Evolutionary conservation across 2,797 vertebrate species (phyloP).

Genomic region (Lagodon rhomboides): DNA sequence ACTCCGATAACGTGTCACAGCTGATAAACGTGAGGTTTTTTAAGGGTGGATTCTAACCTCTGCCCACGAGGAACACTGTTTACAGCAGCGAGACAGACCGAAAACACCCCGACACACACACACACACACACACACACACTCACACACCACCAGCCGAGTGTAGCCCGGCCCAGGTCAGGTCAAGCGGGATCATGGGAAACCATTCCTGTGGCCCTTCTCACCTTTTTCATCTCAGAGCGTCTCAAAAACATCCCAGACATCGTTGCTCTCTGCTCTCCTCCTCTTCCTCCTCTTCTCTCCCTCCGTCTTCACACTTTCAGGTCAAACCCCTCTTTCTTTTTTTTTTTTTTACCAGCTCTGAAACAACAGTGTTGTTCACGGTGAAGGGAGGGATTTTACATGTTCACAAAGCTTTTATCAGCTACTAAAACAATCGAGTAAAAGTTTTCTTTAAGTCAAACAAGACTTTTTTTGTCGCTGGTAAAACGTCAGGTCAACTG

Average conservation of each 20-base stretch:
- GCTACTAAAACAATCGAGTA: background rate
- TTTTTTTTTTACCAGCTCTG: conserved; percentile 3
- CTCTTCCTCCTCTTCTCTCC: conserved; percentile 18
- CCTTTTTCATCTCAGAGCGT: conserved; percentile 83
- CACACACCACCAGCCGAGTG: conserved; percentile 45
- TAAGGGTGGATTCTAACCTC: conserved; percentile 19
- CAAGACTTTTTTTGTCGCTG: background rate
- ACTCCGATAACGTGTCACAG: conserved; percentile 4
- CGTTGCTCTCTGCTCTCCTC: conserved; percentile 16
- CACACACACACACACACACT: conserved; percentile 25
- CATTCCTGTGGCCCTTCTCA: conserved; percentile 77
- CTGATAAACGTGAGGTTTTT: background rate
- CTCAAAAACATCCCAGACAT: conserved; percentile 82
- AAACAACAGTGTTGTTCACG: too few relatives aligned
- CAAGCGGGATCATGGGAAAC: conserved; percentile 83
- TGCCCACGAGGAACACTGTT: conserved; percentile 32
- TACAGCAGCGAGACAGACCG: conserved; percentile 44
- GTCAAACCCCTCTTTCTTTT: conserved; percentile 1
- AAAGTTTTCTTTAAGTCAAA: background rate
- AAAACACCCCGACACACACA: conserved; percentile 37
- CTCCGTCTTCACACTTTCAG: conserved; percentile 23
- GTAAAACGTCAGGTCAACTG: background rate
- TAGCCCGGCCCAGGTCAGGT: conserved; percentile 76
- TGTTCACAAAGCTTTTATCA: too few relatives aligned
- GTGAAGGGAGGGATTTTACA: too few relatives aligned